Conservation (phyloP, 2,797 vertebrate species). For the Falco rusticolus region DNA sequence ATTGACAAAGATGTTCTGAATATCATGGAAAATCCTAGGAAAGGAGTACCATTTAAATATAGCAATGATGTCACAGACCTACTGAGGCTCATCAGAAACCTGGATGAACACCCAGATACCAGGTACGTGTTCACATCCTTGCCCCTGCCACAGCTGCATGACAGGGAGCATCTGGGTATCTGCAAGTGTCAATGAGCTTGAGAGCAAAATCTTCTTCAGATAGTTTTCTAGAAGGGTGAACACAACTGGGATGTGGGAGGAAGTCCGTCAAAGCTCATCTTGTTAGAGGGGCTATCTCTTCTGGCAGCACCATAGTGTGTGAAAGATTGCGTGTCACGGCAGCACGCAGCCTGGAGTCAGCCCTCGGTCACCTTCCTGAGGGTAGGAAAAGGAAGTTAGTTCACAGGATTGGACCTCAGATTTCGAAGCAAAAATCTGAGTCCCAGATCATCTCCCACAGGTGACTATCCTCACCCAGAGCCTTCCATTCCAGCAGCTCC, state of each 20-base stretch:
- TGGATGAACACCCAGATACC: slow-evolving; percentile 65
- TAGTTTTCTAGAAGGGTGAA: background rate
- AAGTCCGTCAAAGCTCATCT: background rate
- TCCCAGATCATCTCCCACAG: background rate
- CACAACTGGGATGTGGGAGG: background rate
- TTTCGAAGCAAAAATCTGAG: background rate
- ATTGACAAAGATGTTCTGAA: background rate
- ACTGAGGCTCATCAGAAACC: slow-evolving; percentile 74
- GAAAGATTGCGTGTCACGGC: background rate
- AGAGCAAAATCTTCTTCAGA: background rate
- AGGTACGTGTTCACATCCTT: background rate
- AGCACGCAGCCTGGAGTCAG: background rate
- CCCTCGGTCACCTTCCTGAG: background rate
- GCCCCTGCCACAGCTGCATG: background rate
- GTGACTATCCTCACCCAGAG: background rate
- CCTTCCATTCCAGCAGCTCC: background rate
- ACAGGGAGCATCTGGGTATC: background rate
- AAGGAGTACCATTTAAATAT: accelerated
- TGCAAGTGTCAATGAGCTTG: background rate
- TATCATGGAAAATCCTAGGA: background rate
- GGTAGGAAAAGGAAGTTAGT: background rate
- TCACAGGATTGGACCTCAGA: background rate
- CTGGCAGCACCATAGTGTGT: background rate
- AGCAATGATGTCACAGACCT: background rate
- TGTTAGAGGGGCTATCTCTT: background rate